Base-by-base conservation (phyloP, 1,140 invertebrate genomes). In the Zaprionus vittiger region DNA sequence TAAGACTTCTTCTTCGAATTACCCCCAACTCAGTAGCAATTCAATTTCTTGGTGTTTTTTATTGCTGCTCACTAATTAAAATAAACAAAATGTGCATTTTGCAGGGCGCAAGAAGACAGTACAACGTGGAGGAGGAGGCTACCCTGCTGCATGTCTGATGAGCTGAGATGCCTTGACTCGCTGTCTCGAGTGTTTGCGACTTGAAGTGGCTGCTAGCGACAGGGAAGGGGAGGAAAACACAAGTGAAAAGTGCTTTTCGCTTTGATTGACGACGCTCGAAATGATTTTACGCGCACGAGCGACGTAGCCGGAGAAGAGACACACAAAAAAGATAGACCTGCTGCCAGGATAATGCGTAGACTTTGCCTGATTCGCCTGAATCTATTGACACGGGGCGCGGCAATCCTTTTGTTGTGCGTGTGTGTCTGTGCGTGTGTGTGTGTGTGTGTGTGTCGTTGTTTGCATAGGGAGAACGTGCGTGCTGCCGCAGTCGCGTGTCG, bases 211-310 rank as follows among this genome's bases (percentile, higher is more conserved):
- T 55, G 44, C 26, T 7, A 26, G 14, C 17, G 14, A 4, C 15
- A 4, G 24, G 20, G 49, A n/a, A 1, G 14, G 22, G 15, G 4
- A 24, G 20, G 11, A 17, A 17, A 15, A 47, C 20, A 14, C 38
- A 34, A 62, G 76, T 77, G 71, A 37, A 89, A 83, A 89, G 75
- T 75, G 73, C 72, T 76, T 89, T 87, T 79, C 72, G 59, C 85
- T 73, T 71, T 89, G 84, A 89, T 89, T 89, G 84, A 89, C 84
- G 85, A 89, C 69, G 85, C 84, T 79, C 81, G 78, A 83, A 89
- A 81, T 89, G 84, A 90, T 89, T 89, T 89, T 90, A 90, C 79
- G 89, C 81, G 84, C 84, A 89, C 84, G 84, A 81, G 85, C 81
- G 81, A 73, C 73, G 54, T 7, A 5, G 15, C 38, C 38, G 38